These are phyloP conservation scores for Marcusenius ussheri DNA, from an alignment of 2,113 vertebrate genomes.

Conservation along the genomic window DNA sequence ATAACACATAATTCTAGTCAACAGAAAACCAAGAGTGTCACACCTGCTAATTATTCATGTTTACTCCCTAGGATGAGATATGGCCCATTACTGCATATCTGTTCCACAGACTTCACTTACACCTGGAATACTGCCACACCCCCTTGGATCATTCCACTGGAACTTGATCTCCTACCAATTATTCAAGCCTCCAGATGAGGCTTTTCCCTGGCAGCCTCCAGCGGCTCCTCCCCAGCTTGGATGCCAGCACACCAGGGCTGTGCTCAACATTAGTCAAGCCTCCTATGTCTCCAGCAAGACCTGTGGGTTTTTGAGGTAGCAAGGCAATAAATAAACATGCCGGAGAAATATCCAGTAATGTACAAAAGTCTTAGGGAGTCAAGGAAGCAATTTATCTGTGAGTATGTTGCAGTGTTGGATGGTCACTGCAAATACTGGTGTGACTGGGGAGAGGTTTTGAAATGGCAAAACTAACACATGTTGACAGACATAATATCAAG, in stretches of 20 bases:
- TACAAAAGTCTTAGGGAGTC: background rate
- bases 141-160: background rate
- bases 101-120: background rate
- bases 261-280: background rate
- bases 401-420: background rate
- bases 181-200: background rate
- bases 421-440: background rate
- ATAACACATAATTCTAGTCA: background rate
- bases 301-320: background rate
- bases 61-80: background rate
- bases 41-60: slow-evolving; percentile 4
- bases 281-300: background rate
- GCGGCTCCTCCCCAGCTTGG: background rate
- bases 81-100: background rate
- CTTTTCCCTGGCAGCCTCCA: background rate
- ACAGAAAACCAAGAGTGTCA: background rate
- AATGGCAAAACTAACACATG: background rate
- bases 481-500: background rate
- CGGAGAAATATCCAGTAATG: background rate
- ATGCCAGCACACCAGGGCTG: background rate
- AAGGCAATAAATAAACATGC: background rate
- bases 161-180: background rate
- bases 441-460: background rate
- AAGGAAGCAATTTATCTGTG: background rate
- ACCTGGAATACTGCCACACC: slow-evolving; percentile 10